Evolutionary conservation across 2,888 invertebrate species (phyloP).

Genomic region (Microlaimidae sp.): DNA sequence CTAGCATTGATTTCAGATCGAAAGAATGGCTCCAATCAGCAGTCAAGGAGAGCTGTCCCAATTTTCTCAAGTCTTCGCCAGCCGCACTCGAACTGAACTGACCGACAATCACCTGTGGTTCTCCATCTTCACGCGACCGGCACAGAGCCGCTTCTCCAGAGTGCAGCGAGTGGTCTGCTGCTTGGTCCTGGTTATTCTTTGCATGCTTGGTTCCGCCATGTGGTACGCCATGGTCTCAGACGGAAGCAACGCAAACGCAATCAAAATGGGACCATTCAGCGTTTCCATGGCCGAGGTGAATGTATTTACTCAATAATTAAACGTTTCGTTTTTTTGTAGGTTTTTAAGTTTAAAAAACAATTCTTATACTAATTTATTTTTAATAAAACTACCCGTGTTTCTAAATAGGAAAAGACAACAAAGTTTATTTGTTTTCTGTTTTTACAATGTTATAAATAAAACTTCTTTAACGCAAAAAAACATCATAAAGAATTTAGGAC

Average conservation of each 20-base stretch:
- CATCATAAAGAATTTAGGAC: too few species aligned
- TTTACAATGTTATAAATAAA: too few species aligned
- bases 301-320: too few species aligned
- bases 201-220: slow-evolving; percentile 44
- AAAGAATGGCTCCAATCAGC: slow-evolving; percentile 41
- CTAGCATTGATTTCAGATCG: too few species aligned
- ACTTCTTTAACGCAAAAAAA: too few species aligned
- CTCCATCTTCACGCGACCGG: slow-evolving; percentile 42
- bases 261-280: slow-evolving; percentile 41
- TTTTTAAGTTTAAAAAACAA: too few species aligned
- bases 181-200: slow-evolving; percentile 40
- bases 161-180: slow-evolving; percentile 42
- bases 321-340: too few species aligned
- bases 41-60: slow-evolving; percentile 39
- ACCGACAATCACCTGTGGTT: slow-evolving; percentile 44
- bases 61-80: slow-evolving; percentile 40
- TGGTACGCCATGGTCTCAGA: slow-evolving; percentile 37
- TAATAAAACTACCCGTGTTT: slow-evolving; percentile 9
- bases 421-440: too few species aligned
- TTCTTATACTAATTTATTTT: too few species aligned
- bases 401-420: too few species aligned
- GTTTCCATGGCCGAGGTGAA: slow-evolving; percentile 39
- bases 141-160: slow-evolving; percentile 40
- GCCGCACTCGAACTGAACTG: slow-evolving; percentile 37
- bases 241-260: slow-evolving; percentile 23